These are phyloP conservation scores for Daptonema setosum DNA, from an alignment of 2,888 invertebrate species.

Conservation along the genomic window DNA sequence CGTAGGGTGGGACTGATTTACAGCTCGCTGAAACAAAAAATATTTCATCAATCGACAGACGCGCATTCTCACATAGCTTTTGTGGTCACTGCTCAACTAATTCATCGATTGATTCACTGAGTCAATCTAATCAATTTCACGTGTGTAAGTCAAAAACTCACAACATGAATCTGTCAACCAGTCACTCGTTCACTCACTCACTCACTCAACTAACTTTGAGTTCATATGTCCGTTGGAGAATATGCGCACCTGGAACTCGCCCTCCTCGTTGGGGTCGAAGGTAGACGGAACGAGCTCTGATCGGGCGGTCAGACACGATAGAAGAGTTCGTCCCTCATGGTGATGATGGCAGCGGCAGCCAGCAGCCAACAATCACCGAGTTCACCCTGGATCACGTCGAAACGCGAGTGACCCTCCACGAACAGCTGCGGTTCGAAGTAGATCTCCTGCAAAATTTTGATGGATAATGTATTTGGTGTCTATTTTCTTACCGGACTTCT, in stretches of 20 bases:
- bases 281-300: slow-evolving; percentile 82
- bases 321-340: slow-evolving; percentile 63
- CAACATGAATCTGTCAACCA: too few species aligned
- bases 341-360: slow-evolving; percentile 69
- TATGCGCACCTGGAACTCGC: slow-evolving; percentile 74
- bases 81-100: too few species aligned
- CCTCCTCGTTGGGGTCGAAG: slow-evolving; percentile 81
- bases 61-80: too few species aligned
- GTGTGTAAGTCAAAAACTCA: too few species aligned
- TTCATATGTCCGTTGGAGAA: slow-evolving; percentile 53
- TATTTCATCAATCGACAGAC: too few species aligned
- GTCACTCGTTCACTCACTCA: too few species aligned
- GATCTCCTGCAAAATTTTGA: slow-evolving; percentile 45
- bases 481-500: too few species aligned
- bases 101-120: too few species aligned
- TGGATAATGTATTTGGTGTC: too few species aligned
- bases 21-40: too few species aligned
- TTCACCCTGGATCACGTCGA: slow-evolving; percentile 67
- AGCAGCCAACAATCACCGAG: slow-evolving; percentile 33
- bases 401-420: slow-evolving; percentile 78
- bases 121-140: too few species aligned
- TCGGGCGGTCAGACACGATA: slow-evolving; percentile 85
- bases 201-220: neutral
- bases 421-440: slow-evolving; percentile 64
- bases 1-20: too few species aligned